These are phyloP conservation scores for Rutpela maculata DNA, from an alignment of 2,888 invertebrate species.

Conservation along the genomic window DNA sequence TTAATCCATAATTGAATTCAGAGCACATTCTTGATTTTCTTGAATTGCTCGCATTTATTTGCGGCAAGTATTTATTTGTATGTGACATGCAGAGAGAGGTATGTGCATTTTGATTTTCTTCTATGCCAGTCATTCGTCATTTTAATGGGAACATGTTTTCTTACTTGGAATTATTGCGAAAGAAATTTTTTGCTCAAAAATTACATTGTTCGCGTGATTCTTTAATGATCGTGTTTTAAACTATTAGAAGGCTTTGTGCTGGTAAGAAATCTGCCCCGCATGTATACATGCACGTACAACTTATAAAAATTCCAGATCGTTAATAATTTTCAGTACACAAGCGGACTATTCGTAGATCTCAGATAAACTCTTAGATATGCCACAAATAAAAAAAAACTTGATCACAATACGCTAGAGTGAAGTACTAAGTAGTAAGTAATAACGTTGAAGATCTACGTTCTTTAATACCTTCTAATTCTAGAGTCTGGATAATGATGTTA, in stretches of 20 bases:
- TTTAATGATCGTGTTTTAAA: constrained; percentile 62
- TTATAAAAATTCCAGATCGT: constrained; percentile 49
- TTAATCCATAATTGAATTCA: constrained; percentile 66
- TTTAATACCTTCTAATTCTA: no score
- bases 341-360: not conserved
- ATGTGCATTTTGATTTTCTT: constrained; percentile 70
- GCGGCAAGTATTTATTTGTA: constrained; percentile 61
- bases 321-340: constrained; percentile 18
- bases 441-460: no score
- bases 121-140: constrained; percentile 67
- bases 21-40: constrained; percentile 68
- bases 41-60: constrained; percentile 66
- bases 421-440: no score
- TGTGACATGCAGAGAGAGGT: constrained; percentile 67
- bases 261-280: constrained; percentile 47
- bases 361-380: not conserved
- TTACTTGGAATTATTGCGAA: constrained; percentile 66
- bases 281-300: constrained; percentile 49
- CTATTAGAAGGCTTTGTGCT: constrained; percentile 50
- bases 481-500: no score
- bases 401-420: not conserved
- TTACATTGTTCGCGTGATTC: constrained; percentile 65
- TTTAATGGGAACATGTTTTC: constrained; percentile 68
- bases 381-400: not conserved
- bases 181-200: constrained; percentile 61